A percentile compares a stretch with the other conserved stretches of the same genome.
Evolutionary conservation across 2,888 invertebrate genomes (phyloP).

Genomic region (Tromatobia lineatoria): DNA sequence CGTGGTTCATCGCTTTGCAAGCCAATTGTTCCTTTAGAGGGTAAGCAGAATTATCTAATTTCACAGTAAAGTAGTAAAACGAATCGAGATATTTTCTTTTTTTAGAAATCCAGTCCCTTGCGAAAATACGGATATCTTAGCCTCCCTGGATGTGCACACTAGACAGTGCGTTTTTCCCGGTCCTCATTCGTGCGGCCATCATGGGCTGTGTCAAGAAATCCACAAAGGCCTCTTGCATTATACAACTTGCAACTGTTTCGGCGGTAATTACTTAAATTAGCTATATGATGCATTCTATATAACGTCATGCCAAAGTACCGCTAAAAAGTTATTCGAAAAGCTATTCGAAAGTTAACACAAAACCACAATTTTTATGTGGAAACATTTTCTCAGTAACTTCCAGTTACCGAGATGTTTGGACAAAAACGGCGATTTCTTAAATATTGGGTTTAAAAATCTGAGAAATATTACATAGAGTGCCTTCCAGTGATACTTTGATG

Average conservation of each 20-base stretch:
- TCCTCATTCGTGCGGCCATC: conserved; percentile 83
- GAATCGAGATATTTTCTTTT: not conserved
- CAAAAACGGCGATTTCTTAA: too few species aligned
- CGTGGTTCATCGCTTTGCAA: conserved; percentile 85
- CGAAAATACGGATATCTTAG: conserved; percentile 83
- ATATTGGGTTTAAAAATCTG: too few species aligned
- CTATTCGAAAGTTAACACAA: too few species aligned
- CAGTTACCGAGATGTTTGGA: too few species aligned
- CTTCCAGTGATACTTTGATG: too few species aligned
- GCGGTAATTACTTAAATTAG: conserved; percentile 77
- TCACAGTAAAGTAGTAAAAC: not conserved
- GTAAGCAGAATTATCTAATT: conserved; percentile 73
- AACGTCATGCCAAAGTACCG: too few species aligned
- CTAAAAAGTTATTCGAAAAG: too few species aligned
- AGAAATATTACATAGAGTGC: too few species aligned
- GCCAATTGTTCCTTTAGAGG: conserved; percentile 82
- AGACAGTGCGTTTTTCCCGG: conserved; percentile 85
- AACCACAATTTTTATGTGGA: too few species aligned
- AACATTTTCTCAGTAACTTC: too few species aligned
- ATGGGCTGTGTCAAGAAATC: conserved; percentile 86
- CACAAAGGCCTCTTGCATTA: conserved; percentile 85
- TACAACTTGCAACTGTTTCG: conserved; percentile 85
- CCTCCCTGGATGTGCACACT: conserved; percentile 85
- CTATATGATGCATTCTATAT: too few species aligned
- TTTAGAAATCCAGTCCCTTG: conserved; percentile 81